These are phyloP conservation scores for Oikopleura dioica DNA, from an alignment of 23 tunicate genomes.

Conservation along the genomic window DNA sequence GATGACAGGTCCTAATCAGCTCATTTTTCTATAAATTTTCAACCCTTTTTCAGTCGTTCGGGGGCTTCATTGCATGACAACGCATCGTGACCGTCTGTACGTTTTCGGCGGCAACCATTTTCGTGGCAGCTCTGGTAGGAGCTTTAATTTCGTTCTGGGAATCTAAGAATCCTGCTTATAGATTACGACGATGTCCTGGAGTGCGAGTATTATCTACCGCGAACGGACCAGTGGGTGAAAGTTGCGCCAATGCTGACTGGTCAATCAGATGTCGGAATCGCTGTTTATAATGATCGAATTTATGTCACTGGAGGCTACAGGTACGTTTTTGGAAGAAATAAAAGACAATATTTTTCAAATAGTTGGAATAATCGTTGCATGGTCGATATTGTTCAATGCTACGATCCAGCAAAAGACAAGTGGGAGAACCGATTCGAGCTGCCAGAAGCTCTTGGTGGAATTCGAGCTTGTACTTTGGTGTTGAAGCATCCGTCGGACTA, in stretches of 20 bases:
- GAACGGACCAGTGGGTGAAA: constrained; percentile 59
- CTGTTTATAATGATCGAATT: constrained; percentile 51
- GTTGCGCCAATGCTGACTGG: constrained; percentile 94
- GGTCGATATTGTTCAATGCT: constrained; percentile 94
- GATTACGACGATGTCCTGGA: constrained; percentile 91
- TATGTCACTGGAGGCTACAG: constrained; percentile 44
- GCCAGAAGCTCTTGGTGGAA: constrained; percentile 84
- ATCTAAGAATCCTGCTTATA: no score
- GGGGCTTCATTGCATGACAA: constrained; percentile 91
- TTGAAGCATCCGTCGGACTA: no score
- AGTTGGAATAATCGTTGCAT: constrained; percentile 97
- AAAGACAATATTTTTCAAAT: neutral
- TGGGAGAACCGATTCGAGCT: constrained; percentile 66
- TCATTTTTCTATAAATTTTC: constrained; percentile 20
- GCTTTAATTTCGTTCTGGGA: no score
- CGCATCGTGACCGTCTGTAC: constrained; percentile 44
- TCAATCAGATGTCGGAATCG: constrained; percentile 89
- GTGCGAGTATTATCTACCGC: constrained; percentile 66
- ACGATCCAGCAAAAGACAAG: constrained; percentile 44
- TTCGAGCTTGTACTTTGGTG: constrained; percentile 80
- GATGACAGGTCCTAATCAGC: neutral
- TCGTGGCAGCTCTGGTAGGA: constrained; percentile 29
- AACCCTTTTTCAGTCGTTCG: constrained; percentile 84
- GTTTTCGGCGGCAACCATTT: constrained; percentile 95
- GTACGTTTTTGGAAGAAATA: neutral